A percentile compares a stretch with the other conserved stretches of the same genome.
phyloP scores from a whole-genome alignment of 1,140 invertebrate species.

The Batillaria attramentaria region DNA sequence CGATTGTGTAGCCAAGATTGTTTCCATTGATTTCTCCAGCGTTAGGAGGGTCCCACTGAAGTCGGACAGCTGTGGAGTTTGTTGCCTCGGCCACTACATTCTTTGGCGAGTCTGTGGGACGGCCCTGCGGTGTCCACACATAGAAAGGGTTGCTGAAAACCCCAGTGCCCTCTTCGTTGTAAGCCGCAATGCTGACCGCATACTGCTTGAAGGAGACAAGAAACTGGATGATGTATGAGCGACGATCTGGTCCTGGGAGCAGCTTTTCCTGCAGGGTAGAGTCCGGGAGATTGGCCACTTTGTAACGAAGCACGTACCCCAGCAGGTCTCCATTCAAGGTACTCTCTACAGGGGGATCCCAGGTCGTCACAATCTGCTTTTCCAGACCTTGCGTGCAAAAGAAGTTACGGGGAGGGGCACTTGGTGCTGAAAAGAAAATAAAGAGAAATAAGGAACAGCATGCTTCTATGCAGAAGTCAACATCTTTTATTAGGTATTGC shows the following conservation, averaged over 20 bases:
- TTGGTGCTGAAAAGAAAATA: conserved; percentile 60
- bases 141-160: conserved; percentile 88
- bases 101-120: conserved; percentile 90
- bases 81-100: conserved; percentile 83
- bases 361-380: conserved; percentile 96
- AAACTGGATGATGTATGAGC: conserved; percentile 45
- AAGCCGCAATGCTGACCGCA: conserved; percentile 96
- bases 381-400: conserved; percentile 57
- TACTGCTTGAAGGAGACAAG: conserved; percentile 82
- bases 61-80: conserved; percentile 83
- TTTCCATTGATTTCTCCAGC: conserved; percentile 99
- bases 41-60: conserved; percentile 80
- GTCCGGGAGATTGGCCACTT: conserved; percentile 90
- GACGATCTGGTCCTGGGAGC: conserved; percentile 80
- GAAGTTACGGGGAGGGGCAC: conserved; percentile 62
- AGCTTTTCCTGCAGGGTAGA: conserved; percentile 78
- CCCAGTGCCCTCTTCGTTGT: conserved; percentile 96
- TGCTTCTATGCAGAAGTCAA: too few species aligned
- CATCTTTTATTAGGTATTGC: too few species aligned
- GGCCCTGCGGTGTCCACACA: conserved; percentile 95
- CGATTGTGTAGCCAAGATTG: conserved; percentile 95
- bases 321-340: conserved; percentile 94
- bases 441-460: conserved; percentile 16
- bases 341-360: conserved; percentile 94
- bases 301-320: conserved; percentile 93